Evolutionary conservation across 2,888 invertebrate genomes (phyloP), one percentile per base, ranked within the genome.

Genomic region (Mesorhabditis spiculigera): DNA sequence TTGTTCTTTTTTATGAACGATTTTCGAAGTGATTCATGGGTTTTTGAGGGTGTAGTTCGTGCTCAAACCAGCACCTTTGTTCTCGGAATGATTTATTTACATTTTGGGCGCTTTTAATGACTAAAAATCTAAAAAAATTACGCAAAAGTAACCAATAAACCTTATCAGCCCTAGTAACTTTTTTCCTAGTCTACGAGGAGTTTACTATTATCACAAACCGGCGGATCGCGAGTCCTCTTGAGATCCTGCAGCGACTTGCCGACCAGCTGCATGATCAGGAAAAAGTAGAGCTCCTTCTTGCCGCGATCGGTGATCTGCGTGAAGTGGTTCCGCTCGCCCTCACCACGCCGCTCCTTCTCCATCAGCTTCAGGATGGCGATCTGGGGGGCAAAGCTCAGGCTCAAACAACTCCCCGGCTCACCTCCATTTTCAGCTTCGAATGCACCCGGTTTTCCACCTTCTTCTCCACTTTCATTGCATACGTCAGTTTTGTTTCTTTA

Each of bases 381-480:
- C 28, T 28, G 10, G 28, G 28, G 28, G 28, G 28, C 58, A 58
- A 58, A 13, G n/a, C 58, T 58, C 3, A 28, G 3, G 28, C 28
- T 28, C 28, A 28, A 28, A 28, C 28, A 28, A 28, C 28, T 3
- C 28, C 28, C 28, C 28, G 28, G 28, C 28, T 28, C 28, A 80
- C 74, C 74, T 82, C 82, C 82, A 82, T 82, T 65, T 81, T 82
- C 4, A 82, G 77, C 63, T 81, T 82, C n/a, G 80, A 78, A 50
- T 81, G 78, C 50, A 72, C 73, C 41, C 79, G 65, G 28, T 67
- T 76, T 63, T 75, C 76, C 43, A 76, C 44, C 68, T 82, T 82
- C 71, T 74, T 77, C 70, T 82, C 82, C 28, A 82, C 77, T 63
- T 82, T 82, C 80, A 82, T 80, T 69, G 82, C 82, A 65, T 71